phyloP scores from a whole-genome alignment of 2,888 invertebrate genomes.

The Hydraecia micacea region DNA sequence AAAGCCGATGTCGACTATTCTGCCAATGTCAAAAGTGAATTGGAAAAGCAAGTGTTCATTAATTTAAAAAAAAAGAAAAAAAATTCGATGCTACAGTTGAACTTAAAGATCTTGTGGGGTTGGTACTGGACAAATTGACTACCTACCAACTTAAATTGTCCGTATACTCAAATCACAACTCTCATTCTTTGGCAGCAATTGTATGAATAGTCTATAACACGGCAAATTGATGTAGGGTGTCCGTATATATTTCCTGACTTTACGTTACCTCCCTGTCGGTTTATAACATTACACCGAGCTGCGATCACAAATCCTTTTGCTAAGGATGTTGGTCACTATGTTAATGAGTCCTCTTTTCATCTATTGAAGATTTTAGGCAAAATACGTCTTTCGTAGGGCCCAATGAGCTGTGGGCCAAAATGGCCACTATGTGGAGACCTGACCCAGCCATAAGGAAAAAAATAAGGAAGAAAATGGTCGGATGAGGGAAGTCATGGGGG shows the following conservation, averaged over 20 bases:
- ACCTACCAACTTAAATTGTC: not conserved
- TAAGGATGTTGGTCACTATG: not conserved
- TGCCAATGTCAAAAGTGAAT: too few relatives aligned
- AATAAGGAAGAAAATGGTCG: too few relatives aligned
- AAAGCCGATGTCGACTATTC: too few relatives aligned
- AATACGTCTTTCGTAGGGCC: too few relatives aligned
- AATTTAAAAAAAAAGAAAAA: too few relatives aligned
- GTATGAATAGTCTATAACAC: not conserved
- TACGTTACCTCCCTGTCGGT: not conserved
- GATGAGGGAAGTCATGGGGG: too few relatives aligned
- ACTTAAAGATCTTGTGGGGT: too few relatives aligned
- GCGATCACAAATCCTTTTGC: not conserved
- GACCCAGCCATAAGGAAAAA: too few relatives aligned
- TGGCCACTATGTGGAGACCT: too few relatives aligned
- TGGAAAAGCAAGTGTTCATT: too few relatives aligned
- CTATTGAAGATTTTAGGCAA: not conserved
- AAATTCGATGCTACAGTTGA: too few relatives aligned
- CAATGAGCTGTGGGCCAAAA: too few relatives aligned
- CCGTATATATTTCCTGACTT: not conserved
- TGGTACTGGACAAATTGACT: not conserved
- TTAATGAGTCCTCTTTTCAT: not conserved
- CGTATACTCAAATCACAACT: not conserved
- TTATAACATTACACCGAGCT: not conserved
- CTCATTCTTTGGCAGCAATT: not conserved
- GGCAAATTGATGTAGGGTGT: not conserved